Evolutionary conservation across 2,113 vertebrate genomes (phyloP).

Genomic region (Erythrolamprus reginae): DNA sequence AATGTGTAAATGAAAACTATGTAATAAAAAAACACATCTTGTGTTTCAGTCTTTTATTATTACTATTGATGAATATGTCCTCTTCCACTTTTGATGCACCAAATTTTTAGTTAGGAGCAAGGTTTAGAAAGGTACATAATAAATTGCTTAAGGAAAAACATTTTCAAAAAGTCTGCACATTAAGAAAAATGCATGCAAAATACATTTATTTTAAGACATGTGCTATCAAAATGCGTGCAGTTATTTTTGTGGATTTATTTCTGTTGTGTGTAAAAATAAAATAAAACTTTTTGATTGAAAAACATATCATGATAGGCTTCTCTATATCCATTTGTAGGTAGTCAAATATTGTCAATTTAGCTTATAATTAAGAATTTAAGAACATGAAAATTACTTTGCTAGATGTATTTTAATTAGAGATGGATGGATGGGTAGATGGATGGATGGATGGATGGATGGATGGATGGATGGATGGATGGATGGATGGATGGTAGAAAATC

Average conservation of each 20-base stretch:
- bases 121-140: not conserved
- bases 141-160: not conserved
- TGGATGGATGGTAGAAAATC: no score
- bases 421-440: not conserved
- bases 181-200: not conserved
- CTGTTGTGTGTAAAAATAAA: not conserved
- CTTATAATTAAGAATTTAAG: not conserved
- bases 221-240: not conserved
- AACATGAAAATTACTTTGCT: not conserved
- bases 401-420: not conserved
- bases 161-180: not conserved
- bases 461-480: no score
- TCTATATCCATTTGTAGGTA: not conserved
- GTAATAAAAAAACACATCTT: not conserved
- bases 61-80: not conserved
- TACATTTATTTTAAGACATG: not conserved
- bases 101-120: not conserved
- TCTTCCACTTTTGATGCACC: not conserved
- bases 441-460: no score
- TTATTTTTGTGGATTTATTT: not conserved
- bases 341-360: not conserved
- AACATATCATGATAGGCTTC: not conserved
- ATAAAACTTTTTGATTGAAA: not conserved
- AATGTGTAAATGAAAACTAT: not conserved
- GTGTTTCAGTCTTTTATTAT: not conserved